Percentiles rank a stretch among this genome's conserved stretches.
phyloP scores from a whole-genome alignment of 2,113 vertebrate species.

The Oenanthe oenanthe region DNA sequence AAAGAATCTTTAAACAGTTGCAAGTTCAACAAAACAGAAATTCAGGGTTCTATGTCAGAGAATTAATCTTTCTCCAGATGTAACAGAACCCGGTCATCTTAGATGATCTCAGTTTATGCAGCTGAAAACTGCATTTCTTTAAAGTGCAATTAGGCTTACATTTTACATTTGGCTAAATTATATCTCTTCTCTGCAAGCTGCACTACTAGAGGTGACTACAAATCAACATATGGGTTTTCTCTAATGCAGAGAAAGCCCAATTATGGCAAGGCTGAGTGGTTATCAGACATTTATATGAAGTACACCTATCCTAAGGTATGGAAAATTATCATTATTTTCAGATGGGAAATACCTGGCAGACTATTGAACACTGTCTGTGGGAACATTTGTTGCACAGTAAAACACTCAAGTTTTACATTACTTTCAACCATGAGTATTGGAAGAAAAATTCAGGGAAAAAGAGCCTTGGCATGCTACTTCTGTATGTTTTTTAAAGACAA shows the following conservation, averaged over 20 bases:
- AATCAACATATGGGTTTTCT: background rate
- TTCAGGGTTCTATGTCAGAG: background rate
- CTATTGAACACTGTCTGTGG: background rate
- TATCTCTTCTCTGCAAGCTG: background rate
- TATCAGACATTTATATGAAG: conserved; percentile 26
- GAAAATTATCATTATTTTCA: conserved; percentile 46
- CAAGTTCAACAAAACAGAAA: conserved; percentile 55
- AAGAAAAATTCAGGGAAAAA: background rate
- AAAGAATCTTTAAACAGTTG: conserved; percentile 24
- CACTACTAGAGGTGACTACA: background rate
- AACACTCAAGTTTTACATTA: background rate
- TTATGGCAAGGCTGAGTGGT: background rate
- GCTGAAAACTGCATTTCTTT: conserved; percentile 27
- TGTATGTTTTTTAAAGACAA: background rate
- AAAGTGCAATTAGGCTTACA: conserved; percentile 17
- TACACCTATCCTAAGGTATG: background rate
- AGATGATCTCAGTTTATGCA: conserved; percentile 19
- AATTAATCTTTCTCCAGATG: conserved; percentile 50
- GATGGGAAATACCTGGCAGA: background rate
- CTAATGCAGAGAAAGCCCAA: background rate
- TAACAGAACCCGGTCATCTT: background rate
- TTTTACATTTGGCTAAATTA: conserved; percentile 1
- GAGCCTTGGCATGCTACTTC: background rate
- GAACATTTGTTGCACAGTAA: background rate
- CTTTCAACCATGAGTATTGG: background rate